A percentile compares a stretch with the other conserved stretches of the same genome.
Conservation (phyloP, 2,888 invertebrate species). For the Dicyrtoma fusca region DNA sequence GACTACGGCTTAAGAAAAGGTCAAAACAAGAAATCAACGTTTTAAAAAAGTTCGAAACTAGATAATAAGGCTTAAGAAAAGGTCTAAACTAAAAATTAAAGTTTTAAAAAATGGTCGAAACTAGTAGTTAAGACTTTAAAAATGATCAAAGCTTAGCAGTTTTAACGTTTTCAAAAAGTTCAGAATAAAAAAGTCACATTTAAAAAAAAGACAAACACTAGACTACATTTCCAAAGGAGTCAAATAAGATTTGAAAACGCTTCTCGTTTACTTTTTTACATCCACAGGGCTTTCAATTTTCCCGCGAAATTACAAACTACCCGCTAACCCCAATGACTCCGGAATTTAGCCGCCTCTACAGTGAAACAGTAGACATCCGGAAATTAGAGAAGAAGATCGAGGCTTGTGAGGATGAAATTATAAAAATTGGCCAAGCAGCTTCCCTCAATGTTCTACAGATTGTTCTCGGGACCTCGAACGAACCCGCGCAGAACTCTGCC, state of each 20-base stretch:
- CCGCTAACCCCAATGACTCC: conserved; percentile 30
- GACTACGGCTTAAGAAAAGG: too few species aligned
- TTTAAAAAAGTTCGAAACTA: too few species aligned
- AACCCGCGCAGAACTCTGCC: not conserved
- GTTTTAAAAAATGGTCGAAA: too few species aligned
- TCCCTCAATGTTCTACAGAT: conserved; percentile 36
- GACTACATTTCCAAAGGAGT: too few species aligned
- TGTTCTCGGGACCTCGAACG: conserved; percentile 12
- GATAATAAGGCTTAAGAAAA: too few species aligned
- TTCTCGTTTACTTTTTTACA: not conserved
- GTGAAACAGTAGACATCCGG: conserved; percentile 22
- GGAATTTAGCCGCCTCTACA: not conserved
- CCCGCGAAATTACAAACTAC: conserved; percentile 48
- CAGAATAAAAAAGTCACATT: too few species aligned
- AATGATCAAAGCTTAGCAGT: too few species aligned
- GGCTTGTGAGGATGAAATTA: conserved; percentile 26
- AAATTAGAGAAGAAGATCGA: conserved; percentile 29
- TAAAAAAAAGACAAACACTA: too few species aligned
- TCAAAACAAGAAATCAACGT: too few species aligned
- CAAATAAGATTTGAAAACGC: not conserved
- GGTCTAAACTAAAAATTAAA: too few species aligned
- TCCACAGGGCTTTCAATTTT: conserved; percentile 45
- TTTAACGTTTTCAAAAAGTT: too few species aligned
- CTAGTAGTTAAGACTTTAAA: too few species aligned
- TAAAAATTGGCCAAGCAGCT: conserved; percentile 17